Evolutionary conservation across 1,140 invertebrate genomes (phyloP), one percentile per base, ranked within the genome.

Genomic region (Agrypnia vestita): DNA sequence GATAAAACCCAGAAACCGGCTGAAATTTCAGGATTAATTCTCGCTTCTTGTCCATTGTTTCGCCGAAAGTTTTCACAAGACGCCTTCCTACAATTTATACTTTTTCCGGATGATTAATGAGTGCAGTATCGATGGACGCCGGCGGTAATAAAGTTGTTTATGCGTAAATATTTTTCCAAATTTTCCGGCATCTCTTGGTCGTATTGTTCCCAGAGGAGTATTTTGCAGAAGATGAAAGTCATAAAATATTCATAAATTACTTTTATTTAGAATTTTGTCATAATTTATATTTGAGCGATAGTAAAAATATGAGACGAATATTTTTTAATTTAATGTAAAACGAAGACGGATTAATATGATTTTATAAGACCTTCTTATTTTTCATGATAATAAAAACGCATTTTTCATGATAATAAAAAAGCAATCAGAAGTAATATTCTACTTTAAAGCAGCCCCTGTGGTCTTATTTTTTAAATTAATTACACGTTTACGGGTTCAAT

Each of bases 1-100:
- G 80, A 82, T 82, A 82, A 79, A 82, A 76, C 72, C 61, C 64
- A 46, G 46, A 72, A 59, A 82, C 56, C 64, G 61, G 77, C 53
- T 71, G 69, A 78, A 79, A 76, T 82, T 82, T 79, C 44, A 64
- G 59, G 55, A 75, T 75, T 46, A 75, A 75, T 75, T 25, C 73
- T 6, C 53, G 73, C 61, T 35, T 43, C 25, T 64, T 64, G 61
- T 64, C 35, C n/a, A n/a, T n/a, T n/a, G n/a, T n/a, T n/a, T n/a
- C n/a, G 21, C 61, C 25, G 19, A 64, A 64, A 25, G 35, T 25
- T 64, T 64, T 64, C 35, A 35, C 25, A 64, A 64, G 35, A 25
- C 61, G 19, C 25, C 19, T 35, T n/a, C 61, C 25, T 64, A 64
- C 10, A 64, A 64, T 64, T 13, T 64, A 12, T 43, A 43, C n/a